Conservation (phyloP, 2,113 vertebrate genomes). For the Xiphias gladius region DNA sequence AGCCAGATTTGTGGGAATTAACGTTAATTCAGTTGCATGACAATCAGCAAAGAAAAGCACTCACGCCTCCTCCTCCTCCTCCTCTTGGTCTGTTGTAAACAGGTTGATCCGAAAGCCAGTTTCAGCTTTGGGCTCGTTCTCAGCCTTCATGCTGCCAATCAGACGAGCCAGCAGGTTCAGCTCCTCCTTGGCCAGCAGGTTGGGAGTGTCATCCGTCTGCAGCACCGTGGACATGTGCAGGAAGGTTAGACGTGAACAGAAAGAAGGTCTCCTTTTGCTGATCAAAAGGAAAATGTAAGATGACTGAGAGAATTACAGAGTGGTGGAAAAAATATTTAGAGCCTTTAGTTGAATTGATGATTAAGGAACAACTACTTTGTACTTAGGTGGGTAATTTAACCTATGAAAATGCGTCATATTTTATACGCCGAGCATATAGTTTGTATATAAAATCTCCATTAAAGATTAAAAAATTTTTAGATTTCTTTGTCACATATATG, state of each 20-base stretch:
- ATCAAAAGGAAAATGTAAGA: background rate
- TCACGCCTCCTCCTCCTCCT: constrained; percentile 88
- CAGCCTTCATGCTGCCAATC: constrained; percentile 89
- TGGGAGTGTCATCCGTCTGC: constrained; percentile 86
- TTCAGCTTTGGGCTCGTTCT: constrained; percentile 75
- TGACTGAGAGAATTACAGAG: background rate
- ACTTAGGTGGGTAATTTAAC: too few species aligned
- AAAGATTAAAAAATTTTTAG: too few species aligned
- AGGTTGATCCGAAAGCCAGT: constrained; percentile 88
- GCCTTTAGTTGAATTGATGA: too few species aligned
- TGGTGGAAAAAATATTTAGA: too few species aligned
- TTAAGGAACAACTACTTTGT: too few species aligned
- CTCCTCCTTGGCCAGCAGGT: constrained; percentile 94
- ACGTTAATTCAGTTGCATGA: background rate
- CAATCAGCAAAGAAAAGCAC: constrained; percentile 23
- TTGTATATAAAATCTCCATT: too few species aligned
- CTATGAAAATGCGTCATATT: too few species aligned
- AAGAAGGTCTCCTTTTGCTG: background rate
- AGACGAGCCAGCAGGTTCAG: constrained; percentile 93
- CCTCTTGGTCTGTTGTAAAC: constrained; percentile 88
- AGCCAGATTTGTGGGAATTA: background rate
- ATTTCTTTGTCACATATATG: too few species aligned
- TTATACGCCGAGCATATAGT: too few species aligned
- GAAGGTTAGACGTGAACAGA: background rate
- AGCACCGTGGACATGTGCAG: background rate